A percentile compares a stretch with the other conserved stretches of the same genome.
Conservation (phyloP, 2,888 invertebrate genomes). For the Ophion costatus region DNA sequence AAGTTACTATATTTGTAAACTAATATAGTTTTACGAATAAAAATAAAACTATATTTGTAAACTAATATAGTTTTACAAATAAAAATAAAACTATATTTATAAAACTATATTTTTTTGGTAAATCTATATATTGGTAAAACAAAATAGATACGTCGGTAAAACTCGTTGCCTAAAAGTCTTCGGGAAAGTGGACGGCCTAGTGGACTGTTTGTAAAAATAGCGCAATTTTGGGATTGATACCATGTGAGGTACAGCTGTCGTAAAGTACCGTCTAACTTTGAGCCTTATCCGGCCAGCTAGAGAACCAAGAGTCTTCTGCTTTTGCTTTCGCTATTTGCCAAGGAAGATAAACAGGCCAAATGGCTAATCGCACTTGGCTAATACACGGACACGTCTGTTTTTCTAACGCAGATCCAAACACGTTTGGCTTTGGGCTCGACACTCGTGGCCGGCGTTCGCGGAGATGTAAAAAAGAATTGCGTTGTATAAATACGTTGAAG, state of each 20-base stretch:
- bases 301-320: conserved; percentile 10
- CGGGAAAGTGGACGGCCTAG: too few species aligned
- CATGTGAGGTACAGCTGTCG: neutral
- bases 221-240: conserved; percentile 15
- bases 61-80: too few species aligned
- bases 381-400: conserved; percentile 39
- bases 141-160: too few species aligned
- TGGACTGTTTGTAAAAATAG: neutral
- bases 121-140: too few species aligned
- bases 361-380: conserved; percentile 3
- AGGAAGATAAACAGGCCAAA: conserved; percentile 41
- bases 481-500: neutral
- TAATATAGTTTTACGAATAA: too few species aligned
- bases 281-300: conserved; percentile 18
- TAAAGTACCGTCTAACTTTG: conserved; percentile 4
- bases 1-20: too few species aligned
- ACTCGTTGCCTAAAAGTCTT: too few species aligned
- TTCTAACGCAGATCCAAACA: conserved; percentile 13
- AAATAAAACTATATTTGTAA: too few species aligned
- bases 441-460: neutral
- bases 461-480: neutral
- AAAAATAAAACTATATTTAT: too few species aligned
- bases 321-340: neutral
- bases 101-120: too few species aligned
- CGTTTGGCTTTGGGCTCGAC: neutral